These are phyloP conservation scores for Mercenaria mercenaria DNA, from an alignment of 1,140 invertebrate species.

Conservation along the genomic window DNA sequence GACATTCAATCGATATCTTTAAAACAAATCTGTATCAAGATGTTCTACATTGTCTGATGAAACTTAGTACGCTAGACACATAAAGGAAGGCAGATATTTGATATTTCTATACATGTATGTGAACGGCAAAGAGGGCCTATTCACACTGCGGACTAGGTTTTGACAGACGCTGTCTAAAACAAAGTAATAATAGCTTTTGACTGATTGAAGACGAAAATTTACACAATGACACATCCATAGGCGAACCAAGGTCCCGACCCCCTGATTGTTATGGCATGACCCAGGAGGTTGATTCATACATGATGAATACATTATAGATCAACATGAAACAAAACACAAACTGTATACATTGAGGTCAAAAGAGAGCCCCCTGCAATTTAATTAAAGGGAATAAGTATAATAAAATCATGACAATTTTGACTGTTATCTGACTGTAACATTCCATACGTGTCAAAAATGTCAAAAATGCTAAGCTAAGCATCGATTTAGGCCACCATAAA, in stretches of 20 bases:
- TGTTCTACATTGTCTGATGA: neutral
- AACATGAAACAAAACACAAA: too few species aligned
- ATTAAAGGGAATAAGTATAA: too few species aligned
- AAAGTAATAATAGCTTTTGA: too few species aligned
- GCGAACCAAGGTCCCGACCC: neutral
- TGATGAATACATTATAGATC: too few species aligned
- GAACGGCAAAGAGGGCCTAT: neutral
- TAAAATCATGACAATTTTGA: too few species aligned
- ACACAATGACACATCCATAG: neutral
- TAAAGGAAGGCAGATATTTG: neutral
- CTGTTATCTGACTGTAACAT: too few species aligned
- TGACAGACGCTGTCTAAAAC: too few species aligned
- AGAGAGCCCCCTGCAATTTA: too few species aligned
- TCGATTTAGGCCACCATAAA: too few species aligned
- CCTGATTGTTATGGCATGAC: slow-evolving; percentile 2
- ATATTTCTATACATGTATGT: neutral
- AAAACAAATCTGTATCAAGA: neutral
- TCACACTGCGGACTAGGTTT: neutral
- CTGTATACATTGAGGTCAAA: too few species aligned
- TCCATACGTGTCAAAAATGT: too few species aligned
- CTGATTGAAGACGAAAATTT: neutral
- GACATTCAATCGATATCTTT: neutral
- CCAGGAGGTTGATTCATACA: neutral
- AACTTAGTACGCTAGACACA: neutral
- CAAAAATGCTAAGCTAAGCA: too few species aligned